A percentile compares a stretch with the other conserved stretches of the same genome.
These are phyloP conservation scores for Molanna angustata DNA, from an alignment of 2,888 invertebrate genomes.

Conservation along the genomic window DNA sequence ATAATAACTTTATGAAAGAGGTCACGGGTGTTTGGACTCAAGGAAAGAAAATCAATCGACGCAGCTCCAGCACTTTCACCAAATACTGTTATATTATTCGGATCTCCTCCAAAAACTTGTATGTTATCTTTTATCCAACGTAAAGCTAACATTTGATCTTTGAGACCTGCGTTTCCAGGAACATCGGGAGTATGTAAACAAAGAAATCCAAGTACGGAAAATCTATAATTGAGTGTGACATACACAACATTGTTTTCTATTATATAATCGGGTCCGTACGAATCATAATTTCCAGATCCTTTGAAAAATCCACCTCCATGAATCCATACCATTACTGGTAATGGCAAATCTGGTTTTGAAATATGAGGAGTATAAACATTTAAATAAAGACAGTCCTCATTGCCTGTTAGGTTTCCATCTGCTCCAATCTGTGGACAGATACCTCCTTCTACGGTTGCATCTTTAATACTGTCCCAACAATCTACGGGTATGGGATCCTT, in stretches of 20 bases:
- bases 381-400: constrained; percentile 27
- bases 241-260: constrained; percentile 21
- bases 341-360: background rate
- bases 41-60: constrained; percentile 17
- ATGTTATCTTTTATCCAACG: constrained; percentile 28
- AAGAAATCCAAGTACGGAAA: constrained; percentile 26
- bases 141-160: constrained; percentile 29
- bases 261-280: constrained; percentile 25
- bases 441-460: constrained; percentile 19
- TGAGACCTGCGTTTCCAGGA: constrained; percentile 28
- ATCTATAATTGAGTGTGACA: constrained; percentile 26
- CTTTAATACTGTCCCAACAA: constrained; percentile 19
- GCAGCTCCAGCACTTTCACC: constrained; percentile 29
- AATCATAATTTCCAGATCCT: constrained; percentile 21
- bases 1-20: constrained; percentile 22
- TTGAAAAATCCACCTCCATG: constrained; percentile 26
- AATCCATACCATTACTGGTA: constrained; percentile 31
- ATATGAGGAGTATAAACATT: constrained; percentile 24
- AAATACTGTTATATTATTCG: constrained; percentile 26
- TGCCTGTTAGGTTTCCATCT: constrained; percentile 10
- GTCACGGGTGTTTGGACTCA: constrained; percentile 19
- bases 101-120: constrained; percentile 24
- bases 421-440: constrained; percentile 17
- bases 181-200: constrained; percentile 24
- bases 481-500: constrained; percentile 23